Evolutionary conservation across 2,797 vertebrate genomes (phyloP).

Genomic region (Tiaroga cobitis): DNA sequence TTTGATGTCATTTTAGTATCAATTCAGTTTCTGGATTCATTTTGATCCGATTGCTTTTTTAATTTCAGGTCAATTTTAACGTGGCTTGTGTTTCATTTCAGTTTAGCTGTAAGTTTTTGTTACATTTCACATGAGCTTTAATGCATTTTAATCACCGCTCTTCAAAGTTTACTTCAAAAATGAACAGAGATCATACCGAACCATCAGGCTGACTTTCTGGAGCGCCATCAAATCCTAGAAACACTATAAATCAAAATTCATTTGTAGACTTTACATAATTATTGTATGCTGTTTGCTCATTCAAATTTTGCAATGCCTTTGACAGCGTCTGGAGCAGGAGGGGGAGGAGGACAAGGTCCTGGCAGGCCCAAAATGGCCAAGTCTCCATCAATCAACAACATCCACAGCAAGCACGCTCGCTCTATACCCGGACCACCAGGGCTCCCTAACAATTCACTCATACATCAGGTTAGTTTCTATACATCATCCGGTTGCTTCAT

Average conservation of each 20-base stretch:
- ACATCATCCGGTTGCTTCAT: neutral
- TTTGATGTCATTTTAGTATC: neutral
- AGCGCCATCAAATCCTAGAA: neutral
- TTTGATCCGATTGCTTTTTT: neutral
- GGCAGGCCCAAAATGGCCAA: slow-evolving; percentile 92
- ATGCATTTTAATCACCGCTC: neutral
- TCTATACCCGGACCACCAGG: slow-evolving; percentile 88
- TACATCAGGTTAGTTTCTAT: slow-evolving; percentile 87
- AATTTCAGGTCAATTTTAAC: neutral
- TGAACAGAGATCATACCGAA: neutral
- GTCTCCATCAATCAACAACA: slow-evolving; percentile 91
- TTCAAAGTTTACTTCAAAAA: neutral
- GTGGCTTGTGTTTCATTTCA: no score
- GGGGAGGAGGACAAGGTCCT: slow-evolving; percentile 72
- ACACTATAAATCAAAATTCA: neutral
- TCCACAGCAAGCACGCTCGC: slow-evolving; percentile 92
- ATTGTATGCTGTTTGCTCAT: neutral
- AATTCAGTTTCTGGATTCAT: neutral
- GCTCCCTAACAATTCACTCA: slow-evolving; percentile 91
- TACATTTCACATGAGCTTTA: neutral
- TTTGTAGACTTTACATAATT: neutral
- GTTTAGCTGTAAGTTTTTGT: no score
- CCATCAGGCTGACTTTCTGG: neutral
- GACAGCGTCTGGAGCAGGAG: slow-evolving; percentile 57
- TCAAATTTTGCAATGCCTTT: neutral